phyloP scores from a whole-genome alignment of 2,797 vertebrate genomes.

The Periophthalmus magnuspinnatus region DNA sequence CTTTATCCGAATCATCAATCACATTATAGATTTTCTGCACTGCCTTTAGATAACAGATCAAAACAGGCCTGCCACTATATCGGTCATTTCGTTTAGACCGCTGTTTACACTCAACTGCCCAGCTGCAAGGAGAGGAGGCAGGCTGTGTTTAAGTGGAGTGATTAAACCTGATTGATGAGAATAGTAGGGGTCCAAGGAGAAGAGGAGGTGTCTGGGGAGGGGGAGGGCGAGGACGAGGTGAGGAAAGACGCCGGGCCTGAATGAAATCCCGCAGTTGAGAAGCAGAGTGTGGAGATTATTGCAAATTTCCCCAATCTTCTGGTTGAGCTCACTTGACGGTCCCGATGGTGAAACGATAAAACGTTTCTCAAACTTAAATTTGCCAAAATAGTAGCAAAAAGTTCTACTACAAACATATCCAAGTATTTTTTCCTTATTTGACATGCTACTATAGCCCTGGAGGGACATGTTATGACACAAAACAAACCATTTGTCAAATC shows the following conservation, averaged over 20 bases:
- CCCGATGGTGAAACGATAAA: too few species aligned
- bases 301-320: conserved; percentile 20
- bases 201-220: conserved; percentile 4
- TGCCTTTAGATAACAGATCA: conserved; percentile 18
- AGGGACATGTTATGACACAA: not conserved
- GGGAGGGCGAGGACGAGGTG: not conserved
- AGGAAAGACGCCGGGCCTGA: conserved; percentile 13
- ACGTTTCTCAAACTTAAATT: not conserved
- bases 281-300: conserved; percentile 25
- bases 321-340: conserved; percentile 5
- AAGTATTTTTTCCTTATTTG: too few species aligned
- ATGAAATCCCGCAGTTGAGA: conserved; percentile 44
- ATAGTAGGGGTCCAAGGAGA: conserved; percentile 12
- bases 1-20: conserved; percentile 17
- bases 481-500: not conserved
- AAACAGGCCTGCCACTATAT: conserved; percentile 3
- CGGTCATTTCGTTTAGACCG: conserved; percentile 24
- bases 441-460: not conserved
- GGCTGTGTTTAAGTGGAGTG: conserved; percentile 46
- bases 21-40: conserved; percentile 29
- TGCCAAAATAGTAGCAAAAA: not conserved
- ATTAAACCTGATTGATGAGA: conserved; percentile 64
- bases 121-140: conserved; percentile 16
- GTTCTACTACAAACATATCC: too few species aligned
- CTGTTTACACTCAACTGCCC: conserved; percentile 21